A percentile compares a stretch with the other conserved stretches of the same genome.
phyloP scores from a whole-genome alignment of 2,113 vertebrate genomes.

The Colinus virginianus region DNA sequence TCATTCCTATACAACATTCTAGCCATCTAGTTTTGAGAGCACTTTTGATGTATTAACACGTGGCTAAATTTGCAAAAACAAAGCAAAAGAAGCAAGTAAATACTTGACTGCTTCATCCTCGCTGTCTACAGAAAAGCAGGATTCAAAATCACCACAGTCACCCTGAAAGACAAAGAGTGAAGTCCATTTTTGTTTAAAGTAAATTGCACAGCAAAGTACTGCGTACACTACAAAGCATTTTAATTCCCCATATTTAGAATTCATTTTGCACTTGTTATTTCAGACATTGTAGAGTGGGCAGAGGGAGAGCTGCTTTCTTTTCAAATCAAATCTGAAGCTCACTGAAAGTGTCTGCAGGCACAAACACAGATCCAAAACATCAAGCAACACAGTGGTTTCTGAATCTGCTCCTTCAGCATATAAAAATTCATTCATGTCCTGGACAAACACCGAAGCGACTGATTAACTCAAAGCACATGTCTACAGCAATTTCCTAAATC shows the following conservation, averaged over 20 bases:
- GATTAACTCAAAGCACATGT: not conserved
- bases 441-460: not conserved
- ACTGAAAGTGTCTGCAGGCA: not conserved
- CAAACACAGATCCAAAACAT: not conserved
- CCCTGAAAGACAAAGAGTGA: not conserved
- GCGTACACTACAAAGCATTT: not conserved
- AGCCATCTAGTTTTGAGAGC: slow-evolving; percentile 11
- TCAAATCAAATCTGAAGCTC: not conserved
- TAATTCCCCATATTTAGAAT: not conserved
- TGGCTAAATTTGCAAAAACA: not conserved
- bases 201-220: not conserved
- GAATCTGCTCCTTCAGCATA: not conserved
- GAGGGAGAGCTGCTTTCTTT: not conserved
- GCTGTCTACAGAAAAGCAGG: not conserved
- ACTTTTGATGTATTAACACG: not conserved
- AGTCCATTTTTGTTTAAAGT: not conserved
- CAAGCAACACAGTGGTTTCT: not conserved
- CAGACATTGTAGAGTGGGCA: not conserved
- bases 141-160: not conserved
- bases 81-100: not conserved
- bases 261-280: not conserved
- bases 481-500: not conserved
- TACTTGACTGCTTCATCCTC: not conserved
- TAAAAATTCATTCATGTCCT: not conserved
- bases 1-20: not conserved